A percentile compares a stretch with the other conserved stretches of the same genome.
Evolutionary conservation across 2,113 vertebrate genomes (phyloP).

Genomic region (Chloroceryle aenea): DNA sequence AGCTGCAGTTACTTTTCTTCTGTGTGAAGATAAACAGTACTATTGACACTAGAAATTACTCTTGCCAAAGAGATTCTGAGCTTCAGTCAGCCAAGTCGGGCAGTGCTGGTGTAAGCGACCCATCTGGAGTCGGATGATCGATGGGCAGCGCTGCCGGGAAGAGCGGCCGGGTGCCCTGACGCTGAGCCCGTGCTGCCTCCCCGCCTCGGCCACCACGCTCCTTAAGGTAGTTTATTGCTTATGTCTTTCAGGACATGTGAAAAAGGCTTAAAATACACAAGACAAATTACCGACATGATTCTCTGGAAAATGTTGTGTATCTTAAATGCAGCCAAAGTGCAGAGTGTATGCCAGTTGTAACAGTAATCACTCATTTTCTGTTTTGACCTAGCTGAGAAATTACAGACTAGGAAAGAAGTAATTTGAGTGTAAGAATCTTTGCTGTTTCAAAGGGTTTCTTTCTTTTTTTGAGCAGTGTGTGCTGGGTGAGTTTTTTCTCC

Average conservation of each 20-base stretch:
- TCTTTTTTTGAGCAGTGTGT: neutral
- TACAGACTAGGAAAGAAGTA: slow-evolving; percentile 46
- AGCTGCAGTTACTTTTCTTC: neutral
- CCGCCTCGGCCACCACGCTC: slow-evolving; percentile 25
- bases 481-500: neutral
- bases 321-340: slow-evolving; percentile 64
- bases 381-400: slow-evolving; percentile 65
- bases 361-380: slow-evolving; percentile 71
- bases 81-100: neutral
- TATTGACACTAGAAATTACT: slow-evolving; percentile 9
- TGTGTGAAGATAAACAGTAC: slow-evolving; percentile 17
- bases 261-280: slow-evolving; percentile 61
- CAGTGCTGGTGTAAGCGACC: slow-evolving; percentile 8
- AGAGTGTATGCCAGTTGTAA: slow-evolving; percentile 63
- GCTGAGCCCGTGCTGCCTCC: neutral
- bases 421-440: slow-evolving; percentile 44
- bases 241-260: slow-evolving; percentile 51
- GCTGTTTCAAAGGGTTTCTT: slow-evolving; percentile 43
- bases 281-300: slow-evolving; percentile 61
- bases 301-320: slow-evolving; percentile 63
- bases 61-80: neutral
- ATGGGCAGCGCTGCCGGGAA: slow-evolving; percentile 8
- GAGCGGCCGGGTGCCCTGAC: slow-evolving; percentile 22
- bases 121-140: neutral
- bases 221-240: slow-evolving; percentile 55